Percentiles rank a stretch among this genome's conserved stretches.
Conservation (phyloP, 2,888 invertebrate species). For the Apodemia mormo region DNA sequence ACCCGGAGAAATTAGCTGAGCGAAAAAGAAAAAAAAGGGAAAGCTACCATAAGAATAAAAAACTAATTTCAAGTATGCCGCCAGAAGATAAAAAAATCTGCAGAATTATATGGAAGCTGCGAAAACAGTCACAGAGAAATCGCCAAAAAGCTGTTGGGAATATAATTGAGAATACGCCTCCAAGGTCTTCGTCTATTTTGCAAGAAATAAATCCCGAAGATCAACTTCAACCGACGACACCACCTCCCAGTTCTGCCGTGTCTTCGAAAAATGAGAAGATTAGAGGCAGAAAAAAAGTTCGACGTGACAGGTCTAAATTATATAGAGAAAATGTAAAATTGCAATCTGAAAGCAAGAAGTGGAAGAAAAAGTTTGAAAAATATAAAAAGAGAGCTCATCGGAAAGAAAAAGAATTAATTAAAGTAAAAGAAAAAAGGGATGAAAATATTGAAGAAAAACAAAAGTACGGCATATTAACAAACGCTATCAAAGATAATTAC, state of each 20-base stretch:
- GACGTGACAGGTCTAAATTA: conserved; percentile 15
- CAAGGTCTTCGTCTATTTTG: no score
- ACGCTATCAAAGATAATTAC: conserved; percentile 19
- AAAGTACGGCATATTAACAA: conserved; percentile 15
- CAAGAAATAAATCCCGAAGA: no score
- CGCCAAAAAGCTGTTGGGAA: conserved; percentile 13
- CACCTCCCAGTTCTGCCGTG: not conserved
- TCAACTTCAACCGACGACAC: no score
- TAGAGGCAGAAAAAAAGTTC: conserved; percentile 17
- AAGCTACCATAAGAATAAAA: not conserved
- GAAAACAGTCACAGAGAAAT: conserved; percentile 12
- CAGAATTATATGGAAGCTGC: conserved; percentile 20
- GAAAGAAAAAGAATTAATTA: conserved; percentile 20
- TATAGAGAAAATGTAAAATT: conserved; percentile 20
- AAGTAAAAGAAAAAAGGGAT: conserved; percentile 20
- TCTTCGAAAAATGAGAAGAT: conserved; percentile 11
- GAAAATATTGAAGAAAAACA: conserved; percentile 1
- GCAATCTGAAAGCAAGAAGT: conserved; percentile 12
- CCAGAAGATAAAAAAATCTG: conserved; percentile 17
- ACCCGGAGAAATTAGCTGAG: conserved; percentile 27
- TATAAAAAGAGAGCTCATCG: conserved; percentile 20
- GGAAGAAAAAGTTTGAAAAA: conserved; percentile 19
- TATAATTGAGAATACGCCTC: no score
- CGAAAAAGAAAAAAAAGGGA: conserved; percentile 4
- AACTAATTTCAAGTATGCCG: conserved; percentile 1